Evolutionary conservation across 2,113 vertebrate genomes (phyloP), one percentile per base, ranked within the genome.

Genomic region (Platysternon megacephalum): DNA sequence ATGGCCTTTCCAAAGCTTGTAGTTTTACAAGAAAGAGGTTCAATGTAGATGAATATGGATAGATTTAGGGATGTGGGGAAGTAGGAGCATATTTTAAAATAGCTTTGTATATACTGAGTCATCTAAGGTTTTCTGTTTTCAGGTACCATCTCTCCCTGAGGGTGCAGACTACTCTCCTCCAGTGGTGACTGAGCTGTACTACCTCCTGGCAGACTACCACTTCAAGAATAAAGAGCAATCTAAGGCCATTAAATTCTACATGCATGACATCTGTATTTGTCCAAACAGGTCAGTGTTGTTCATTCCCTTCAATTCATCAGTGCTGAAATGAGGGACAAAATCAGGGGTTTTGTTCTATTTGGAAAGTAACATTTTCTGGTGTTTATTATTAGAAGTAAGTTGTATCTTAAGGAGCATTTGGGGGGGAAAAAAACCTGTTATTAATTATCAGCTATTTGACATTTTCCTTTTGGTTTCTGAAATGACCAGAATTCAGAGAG

Each of bases 221-320:
- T 99, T 99, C 98, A 99, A 99, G 97, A 99, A 99, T 98, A 99
- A 99, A 96, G 99, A 99, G 84, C 99, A 99, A 96, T 99, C 99
- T 76, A 99, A 99, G 97, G 99, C 99, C 93, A 99, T 99, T 97
- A 99, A 99, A 98, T 99, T 99, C 97, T 99, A 99, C 93, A 99
- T 99, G 99, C 99, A 99, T 0, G 99, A 99, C 95, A 99, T 99
- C 88, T 99, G 99, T 87, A 98, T 99, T 94, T 99, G 99, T 93
- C 99, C 99, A 10, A 98, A 99, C 98, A 99, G 99, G 99, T 99
- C 44, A 22, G 98, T 95, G 16, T 55, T 53, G 39, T 79, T 89
- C 6, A 4, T 85, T 85, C 7, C 79, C 65, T 42, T 94, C 21
- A 7, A 17, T 96, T 93, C 42, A 58, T 84, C 80, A 39, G 16